phyloP scores from a whole-genome alignment of 2,888 invertebrate species.

The Lacanobia oleracea region DNA sequence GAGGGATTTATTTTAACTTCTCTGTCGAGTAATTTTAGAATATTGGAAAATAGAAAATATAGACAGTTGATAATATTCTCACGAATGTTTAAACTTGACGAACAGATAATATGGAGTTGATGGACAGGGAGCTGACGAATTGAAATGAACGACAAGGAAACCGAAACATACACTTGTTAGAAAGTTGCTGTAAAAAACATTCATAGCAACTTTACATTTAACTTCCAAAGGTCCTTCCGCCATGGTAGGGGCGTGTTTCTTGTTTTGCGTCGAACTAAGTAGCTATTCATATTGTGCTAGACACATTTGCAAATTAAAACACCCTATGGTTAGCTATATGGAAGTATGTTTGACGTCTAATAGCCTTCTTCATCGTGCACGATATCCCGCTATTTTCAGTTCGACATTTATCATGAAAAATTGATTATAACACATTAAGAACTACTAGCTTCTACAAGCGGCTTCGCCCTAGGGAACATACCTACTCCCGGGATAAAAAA shows the following conservation, averaged over 20 bases:
- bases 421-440: slow-evolving; percentile 1
- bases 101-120: slow-evolving; percentile 17
- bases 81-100: slow-evolving; percentile 6
- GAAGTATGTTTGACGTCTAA: not conserved
- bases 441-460: too few species aligned
- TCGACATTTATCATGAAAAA: slow-evolving; percentile 16
- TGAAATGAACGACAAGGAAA: slow-evolving; percentile 9
- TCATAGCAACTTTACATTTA: slow-evolving; percentile 15
- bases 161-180: slow-evolving; percentile 2
- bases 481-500: too few species aligned
- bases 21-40: not conserved
- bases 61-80: slow-evolving; percentile 24
- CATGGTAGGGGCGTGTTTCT: not conserved
- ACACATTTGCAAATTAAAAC: slow-evolving; percentile 9
- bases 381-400: not conserved
- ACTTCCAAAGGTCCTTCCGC: slow-evolving; percentile 6
- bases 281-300: not conserved
- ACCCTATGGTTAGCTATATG: not conserved
- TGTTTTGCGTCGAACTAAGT: not conserved
- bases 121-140: slow-evolving; percentile 1
- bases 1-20: not conserved
- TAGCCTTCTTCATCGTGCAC: slow-evolving; percentile 3
- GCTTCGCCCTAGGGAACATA: too few species aligned
- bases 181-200: slow-evolving; percentile 25
- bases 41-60: slow-evolving; percentile 12